Base-by-base conservation (phyloP, 2,113 vertebrate genomes). In the Onychostruthus taczanowskii region DNA sequence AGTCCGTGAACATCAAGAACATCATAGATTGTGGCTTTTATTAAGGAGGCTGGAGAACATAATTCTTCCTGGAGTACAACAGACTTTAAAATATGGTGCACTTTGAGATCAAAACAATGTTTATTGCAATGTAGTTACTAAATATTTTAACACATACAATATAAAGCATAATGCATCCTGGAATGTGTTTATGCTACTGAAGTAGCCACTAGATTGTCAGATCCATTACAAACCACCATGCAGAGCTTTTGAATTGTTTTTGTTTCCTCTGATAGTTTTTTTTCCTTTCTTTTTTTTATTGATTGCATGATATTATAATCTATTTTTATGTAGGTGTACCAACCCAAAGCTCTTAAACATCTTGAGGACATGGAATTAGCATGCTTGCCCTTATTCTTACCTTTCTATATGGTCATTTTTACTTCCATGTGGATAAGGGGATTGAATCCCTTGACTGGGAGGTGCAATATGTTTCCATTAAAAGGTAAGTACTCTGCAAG, bases 21-120 rank as follows among this genome's bases (percentile, higher is more conserved):
- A 91, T 83, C 83, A 95, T 75, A 94, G 92, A 94, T 75, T 96
- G 97, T 92, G 96, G 95, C 84, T 94, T 95, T 92, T 95, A 94
- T 81, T 87, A 84, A 80, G 84, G 81, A 87, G 67, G 39, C 35
- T 92, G 63, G 78, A 94, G 92, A 92, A 96, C 87, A 91, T 95
- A 92, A 95, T 79, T 89, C 94, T 96, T 96, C 76, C 72, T 90
- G 83, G 81, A 83, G 78, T 85, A 91, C 84, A 95, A 46, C 79
- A 77, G 67, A 19, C 74, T 94, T 95, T 96, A 96, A 94, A 95
- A 94, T 88, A 96, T 14, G 10, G 53, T 78, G 92, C 94, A 97
- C 94, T 95, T 92, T 92, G 89, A 96, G 94, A 95, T 87, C 94
- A 96, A 93, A 96, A 91, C 74, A 77, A 87, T 77, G 85, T 90